phyloP scores from a whole-genome alignment of 2,113 vertebrate species.

The Oncorhynchus masou region DNA sequence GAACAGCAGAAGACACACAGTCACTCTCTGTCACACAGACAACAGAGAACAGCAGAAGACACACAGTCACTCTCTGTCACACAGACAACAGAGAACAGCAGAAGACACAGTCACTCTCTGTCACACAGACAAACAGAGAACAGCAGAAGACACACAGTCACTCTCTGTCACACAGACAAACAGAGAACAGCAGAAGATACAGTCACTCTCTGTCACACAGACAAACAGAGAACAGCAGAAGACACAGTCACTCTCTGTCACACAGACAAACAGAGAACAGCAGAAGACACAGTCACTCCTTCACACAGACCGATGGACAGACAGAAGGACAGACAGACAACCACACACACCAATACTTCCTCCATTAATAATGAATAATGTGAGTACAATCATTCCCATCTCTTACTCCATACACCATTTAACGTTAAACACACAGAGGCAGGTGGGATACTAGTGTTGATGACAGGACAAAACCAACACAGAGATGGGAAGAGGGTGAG shows the following conservation, averaged over 20 bases:
- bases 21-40: not conserved
- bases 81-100: too few species aligned
- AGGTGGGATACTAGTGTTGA: too few species aligned
- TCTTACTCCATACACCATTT: not conserved
- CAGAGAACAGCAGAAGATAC: not conserved
- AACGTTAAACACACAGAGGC: not conserved
- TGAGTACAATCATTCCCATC: too few species aligned
- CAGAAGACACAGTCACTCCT: not conserved
- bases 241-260: not conserved
- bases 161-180: not conserved
- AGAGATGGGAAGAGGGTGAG: not conserved
- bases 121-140: too few species aligned
- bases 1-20: not conserved
- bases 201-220: not conserved
- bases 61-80: not conserved
- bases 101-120: not conserved
- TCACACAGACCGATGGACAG: too few species aligned
- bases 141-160: not conserved
- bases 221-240: too few species aligned
- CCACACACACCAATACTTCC: too few species aligned
- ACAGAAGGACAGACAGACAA: too few species aligned
- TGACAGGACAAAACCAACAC: too few species aligned
- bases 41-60: not conserved
- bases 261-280: too few species aligned
- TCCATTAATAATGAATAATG: too few species aligned